Evolutionary conservation across 2,113 vertebrate genomes (phyloP), one percentile per base, ranked within the genome.

Genomic region (Salvator merianae): DNA sequence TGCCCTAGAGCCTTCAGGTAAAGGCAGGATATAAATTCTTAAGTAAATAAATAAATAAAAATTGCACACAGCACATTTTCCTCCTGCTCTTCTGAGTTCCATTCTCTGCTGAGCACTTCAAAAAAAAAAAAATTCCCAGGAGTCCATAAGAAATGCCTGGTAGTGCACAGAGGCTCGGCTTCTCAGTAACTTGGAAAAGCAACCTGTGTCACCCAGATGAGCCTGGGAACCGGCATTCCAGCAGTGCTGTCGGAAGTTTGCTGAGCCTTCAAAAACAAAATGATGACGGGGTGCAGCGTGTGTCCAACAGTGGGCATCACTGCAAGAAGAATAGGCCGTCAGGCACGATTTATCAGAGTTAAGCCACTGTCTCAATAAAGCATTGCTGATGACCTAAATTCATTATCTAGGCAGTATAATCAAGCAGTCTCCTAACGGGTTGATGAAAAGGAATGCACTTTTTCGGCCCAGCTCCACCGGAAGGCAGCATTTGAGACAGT

Each of bases 361-460:
- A 94, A 95, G 90, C 94, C 87, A 65, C 63, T 75, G 88, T 76
- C 86, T 92, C 80, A 90, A 83, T 84, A 68, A 70, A 83, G 90
- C 85, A 90, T 80, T 93, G 93, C 94, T 95, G 93, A 95, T 89
- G 55, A 70, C 82, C 86, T 89, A 89, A 89, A 90, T 93, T 86
- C 86, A 89, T 94, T 92, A 88, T 94, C 85, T 76, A 69, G 83
- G 65, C 40, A 16, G 86, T 62, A 82, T 88, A 88, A 75, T 80
- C 85, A 75, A 90, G 86, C 84, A 84, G 79, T 55, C 18, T 70
- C 53, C 34, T 38, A 38, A 55, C 24, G 69, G 69, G 7, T 16
- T 72, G 50, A 62, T 71, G 83, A 62, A 43, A 84, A 84, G 53
- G 68, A 40, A 69, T 70, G 36, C 1, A 77, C 36, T 47, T 18